These are phyloP conservation scores for Gnathonemus echidnorhynchus DNA, from an alignment of 2,113 vertebrate species.

Conservation along the genomic window DNA sequence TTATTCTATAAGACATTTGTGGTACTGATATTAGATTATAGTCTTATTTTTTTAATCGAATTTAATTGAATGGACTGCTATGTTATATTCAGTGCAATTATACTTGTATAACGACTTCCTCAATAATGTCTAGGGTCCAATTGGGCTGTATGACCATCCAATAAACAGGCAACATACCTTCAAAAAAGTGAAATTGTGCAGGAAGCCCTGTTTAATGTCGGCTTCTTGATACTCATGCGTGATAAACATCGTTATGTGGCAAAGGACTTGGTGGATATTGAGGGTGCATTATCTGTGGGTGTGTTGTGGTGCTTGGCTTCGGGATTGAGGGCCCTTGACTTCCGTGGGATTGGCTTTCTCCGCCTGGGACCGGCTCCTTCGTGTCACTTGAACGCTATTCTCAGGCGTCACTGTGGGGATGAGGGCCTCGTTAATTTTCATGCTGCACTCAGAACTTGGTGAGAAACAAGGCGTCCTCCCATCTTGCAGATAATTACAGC, in stretches of 20 bases:
- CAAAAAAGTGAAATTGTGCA: not conserved
- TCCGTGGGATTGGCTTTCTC: not conserved
- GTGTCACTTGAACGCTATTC: not conserved
- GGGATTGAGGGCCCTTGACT: not conserved
- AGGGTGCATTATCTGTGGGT: not conserved
- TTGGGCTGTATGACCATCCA: not conserved
- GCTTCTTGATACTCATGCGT: not conserved
- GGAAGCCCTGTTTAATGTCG: not conserved
- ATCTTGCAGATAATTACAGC: not conserved
- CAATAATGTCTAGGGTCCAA: not conserved
- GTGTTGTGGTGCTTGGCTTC: not conserved
- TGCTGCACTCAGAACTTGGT: not conserved
- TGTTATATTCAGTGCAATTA: not conserved
- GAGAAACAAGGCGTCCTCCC: not conserved
- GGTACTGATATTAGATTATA: not conserved
- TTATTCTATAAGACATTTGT: not conserved
- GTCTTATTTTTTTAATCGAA: not conserved
- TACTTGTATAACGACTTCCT: not conserved
- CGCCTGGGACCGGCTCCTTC: not conserved
- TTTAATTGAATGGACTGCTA: not conserved
- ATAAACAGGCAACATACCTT: not conserved
- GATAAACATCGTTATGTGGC: not conserved
- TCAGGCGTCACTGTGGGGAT: not conserved
- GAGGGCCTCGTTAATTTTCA: conserved; percentile 13
- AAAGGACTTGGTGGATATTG: not conserved